Base-by-base conservation (phyloP, 2,888 invertebrate species). In the Chrysodeixis includens region DNA sequence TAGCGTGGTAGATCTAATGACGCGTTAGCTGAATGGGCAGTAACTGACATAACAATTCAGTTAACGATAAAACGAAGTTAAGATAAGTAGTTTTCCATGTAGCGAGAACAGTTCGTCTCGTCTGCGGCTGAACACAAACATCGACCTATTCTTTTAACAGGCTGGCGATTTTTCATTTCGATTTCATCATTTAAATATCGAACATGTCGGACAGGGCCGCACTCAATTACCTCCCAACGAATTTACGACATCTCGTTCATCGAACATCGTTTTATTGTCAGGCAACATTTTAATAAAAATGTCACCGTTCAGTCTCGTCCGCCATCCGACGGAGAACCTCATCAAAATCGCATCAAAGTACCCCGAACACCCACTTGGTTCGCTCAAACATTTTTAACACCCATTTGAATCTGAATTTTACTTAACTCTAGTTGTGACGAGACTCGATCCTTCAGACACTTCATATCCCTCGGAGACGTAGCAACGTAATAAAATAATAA, bases 61-160 rank as follows among this genome's bases (percentile, higher is more conserved):
- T 85, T 89, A 90, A 93, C 92, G 91, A 93, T 92, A 91, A 92
- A 93, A 91, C 89, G 85, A 88, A 92, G 92, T 93, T 83, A 87
- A 86, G 88, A 86, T 94, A 94, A 95, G 94, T 94, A 94, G 91
- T 91, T 94, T 94, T 92, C 89, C 94, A 90, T 94, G 94, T 94
- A 87, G 76, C 80, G 73, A 76, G 84, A 78, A 63, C 60, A 30
- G 74, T 80, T 74, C 84, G 89, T 89, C 88, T 83, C 87, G 89
- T 85, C 87, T 88, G 87, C 71, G 85, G 78, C 77, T 73, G 62
- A 73, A 82, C 26, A 79, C 82, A 85, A 86, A 85, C 84, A 83
- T 64, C 76, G 59, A 76, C 75, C 75, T 81, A 86, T 86, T 87
- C 86, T 80, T 86, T 83, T 74, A 81, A 63, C 72, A 73, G 75